A percentile compares a stretch with the other conserved stretches of the same genome.
phyloP scores from a whole-genome alignment of 2,888 invertebrate species.

The Lepeophtheirus nordmannii region DNA sequence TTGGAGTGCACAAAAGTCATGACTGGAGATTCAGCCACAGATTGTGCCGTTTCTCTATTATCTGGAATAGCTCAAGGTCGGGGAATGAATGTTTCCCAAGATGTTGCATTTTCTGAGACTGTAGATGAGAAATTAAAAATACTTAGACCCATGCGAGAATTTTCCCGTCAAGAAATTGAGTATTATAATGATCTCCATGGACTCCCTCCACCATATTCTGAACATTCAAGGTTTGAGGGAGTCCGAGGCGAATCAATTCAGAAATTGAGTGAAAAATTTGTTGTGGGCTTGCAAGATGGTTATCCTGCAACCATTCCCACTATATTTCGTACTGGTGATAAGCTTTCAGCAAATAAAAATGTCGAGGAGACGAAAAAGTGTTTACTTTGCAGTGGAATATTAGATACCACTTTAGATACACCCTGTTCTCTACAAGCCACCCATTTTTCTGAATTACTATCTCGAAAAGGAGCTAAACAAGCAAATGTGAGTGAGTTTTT shows the following conservation, averaged over 20 bases:
- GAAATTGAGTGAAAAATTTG: conserved; percentile 10
- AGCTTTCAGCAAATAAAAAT: background rate
- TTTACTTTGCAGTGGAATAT: background rate
- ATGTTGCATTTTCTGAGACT: conserved; percentile 5
- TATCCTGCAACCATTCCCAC: conserved; percentile 21
- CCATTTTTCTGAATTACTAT: background rate
- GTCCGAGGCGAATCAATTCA: conserved; percentile 2
- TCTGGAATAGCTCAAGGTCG: conserved; percentile 19
- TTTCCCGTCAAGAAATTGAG: conserved; percentile 5
- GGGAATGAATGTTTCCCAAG: conserved; percentile 9
- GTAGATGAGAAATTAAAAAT: background rate
- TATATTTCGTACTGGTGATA: conserved; percentile 19
- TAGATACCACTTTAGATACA: background rate
- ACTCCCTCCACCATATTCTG: background rate
- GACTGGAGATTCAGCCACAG: conserved; percentile 6
- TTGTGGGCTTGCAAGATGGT: background rate
- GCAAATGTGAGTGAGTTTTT: background rate
- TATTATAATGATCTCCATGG: background rate
- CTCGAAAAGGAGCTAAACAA: conserved; percentile 9
- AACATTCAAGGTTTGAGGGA: background rate
- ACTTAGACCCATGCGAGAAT: conserved; percentile 17
- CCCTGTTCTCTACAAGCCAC: conserved; percentile 10
- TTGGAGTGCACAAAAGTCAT: conserved; percentile 12
- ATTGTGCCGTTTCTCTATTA: conserved; percentile 7
- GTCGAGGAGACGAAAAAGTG: background rate